Conservation (phyloP, 2,113 vertebrate genomes). For the Passer montanus region DNA sequence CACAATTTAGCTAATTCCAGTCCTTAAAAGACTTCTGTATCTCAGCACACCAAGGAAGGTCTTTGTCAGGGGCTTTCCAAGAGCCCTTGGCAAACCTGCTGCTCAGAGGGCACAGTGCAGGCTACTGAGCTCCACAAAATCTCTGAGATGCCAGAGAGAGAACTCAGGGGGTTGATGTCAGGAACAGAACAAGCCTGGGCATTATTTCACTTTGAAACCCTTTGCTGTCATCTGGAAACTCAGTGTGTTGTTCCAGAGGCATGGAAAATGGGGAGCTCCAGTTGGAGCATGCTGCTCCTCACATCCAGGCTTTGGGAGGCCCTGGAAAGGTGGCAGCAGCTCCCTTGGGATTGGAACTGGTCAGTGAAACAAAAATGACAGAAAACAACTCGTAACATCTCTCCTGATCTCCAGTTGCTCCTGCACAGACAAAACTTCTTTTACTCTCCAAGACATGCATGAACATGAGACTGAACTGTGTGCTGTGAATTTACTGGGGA, state of each 20-base stretch:
- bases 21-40: constrained; percentile 30
- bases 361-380: neutral
- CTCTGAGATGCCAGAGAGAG: neutral
- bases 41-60: constrained; percentile 5
- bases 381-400: neutral
- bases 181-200: constrained; percentile 36
- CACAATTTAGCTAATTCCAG: neutral
- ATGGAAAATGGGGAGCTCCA: neutral
- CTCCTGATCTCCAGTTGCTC: neutral
- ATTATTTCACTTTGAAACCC: neutral
- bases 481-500: neutral
- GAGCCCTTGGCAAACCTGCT: constrained; percentile 3
- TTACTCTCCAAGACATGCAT: neutral
- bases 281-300: neutral
- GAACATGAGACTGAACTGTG: neutral
- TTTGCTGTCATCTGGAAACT: neutral
- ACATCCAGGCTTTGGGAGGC: neutral
- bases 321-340: neutral
- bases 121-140: neutral
- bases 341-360: neutral
- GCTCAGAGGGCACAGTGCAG: neutral
- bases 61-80: constrained; percentile 47
- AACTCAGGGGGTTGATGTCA: neutral
- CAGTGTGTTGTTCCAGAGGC: neutral
- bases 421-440: neutral